Base-by-base conservation (phyloP, 2,113 vertebrate genomes). In the Telmatochromis sp. region DNA sequence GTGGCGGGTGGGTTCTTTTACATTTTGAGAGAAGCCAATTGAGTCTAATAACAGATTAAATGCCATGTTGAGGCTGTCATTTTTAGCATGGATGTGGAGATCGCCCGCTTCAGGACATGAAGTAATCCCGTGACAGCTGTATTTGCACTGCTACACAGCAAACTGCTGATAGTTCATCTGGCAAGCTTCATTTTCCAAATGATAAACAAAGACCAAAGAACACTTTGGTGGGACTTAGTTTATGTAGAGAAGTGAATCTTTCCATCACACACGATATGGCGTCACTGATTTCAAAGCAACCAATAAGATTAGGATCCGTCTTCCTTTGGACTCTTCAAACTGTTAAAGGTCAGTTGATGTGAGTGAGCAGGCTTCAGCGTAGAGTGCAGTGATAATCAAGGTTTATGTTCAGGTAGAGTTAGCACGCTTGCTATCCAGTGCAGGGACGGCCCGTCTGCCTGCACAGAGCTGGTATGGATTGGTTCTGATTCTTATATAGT, bases 21-120 rank as follows among this genome's bases (percentile, higher is more conserved):
- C 53, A 55, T 1, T 0, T 4, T 4, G 53, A 55, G 0, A 55
- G 21, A 54, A 23, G 0, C 51, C 9, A 11, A 0, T 23, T 54
- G 11, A 55, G 21, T 55, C 21, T 55, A 55, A 7, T 3, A 13
- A 7, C 2, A 14, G 12, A 55, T 14, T 14, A 55, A 23, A 26
- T 55, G 7, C 54, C 12, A 23, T 7, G 53, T 23, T 55, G 53
- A 55, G 53, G 53, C 21, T 23, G 53, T 23, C 21, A 23, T 55
- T 55, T 0, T 55, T 55, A 55, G 21, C 9, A 26, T 26, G 54
- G 7, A 55, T 55, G 54, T 55, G 12, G 4, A 57, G 7, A 57
- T 57, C 23, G 2, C 54, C 54, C 1, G 2, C 54, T 57, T 14
- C 54, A 26, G 21, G 21, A 57, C 54, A 57, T 14, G 54, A 57